Evolutionary conservation across 92 coral and sea anemone species (phyloP).

Genomic region (Siderastrea siderea): DNA sequence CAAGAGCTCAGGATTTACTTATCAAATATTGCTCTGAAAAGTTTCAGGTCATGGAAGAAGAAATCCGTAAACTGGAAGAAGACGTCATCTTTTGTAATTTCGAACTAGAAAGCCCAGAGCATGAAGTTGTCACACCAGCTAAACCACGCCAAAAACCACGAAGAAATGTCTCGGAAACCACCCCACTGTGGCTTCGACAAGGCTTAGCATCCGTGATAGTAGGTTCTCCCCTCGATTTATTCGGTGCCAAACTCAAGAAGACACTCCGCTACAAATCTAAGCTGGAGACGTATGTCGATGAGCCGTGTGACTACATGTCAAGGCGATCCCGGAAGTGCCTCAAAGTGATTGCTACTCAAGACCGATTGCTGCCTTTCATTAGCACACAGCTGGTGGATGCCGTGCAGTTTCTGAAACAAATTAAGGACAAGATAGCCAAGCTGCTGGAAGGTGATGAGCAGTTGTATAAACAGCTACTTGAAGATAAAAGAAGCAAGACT

Average conservation of each 20-base stretch:
- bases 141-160: background rate
- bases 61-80: conserved; percentile 2
- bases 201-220: conserved; percentile 25
- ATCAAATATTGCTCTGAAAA: background rate
- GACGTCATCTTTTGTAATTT: background rate
- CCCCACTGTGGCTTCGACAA: conserved; percentile 31
- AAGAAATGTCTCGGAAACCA: background rate
- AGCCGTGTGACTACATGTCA: background rate
- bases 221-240: background rate
- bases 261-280: background rate
- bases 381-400: conserved; percentile 17
- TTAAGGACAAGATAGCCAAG: conserved; percentile 7
- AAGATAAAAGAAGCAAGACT: background rate
- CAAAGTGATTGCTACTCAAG: background rate
- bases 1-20: background rate
- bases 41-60: conserved; percentile 20
- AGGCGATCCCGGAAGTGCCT: conserved; percentile 4
- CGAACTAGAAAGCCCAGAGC: background rate
- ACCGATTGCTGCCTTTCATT: conserved; percentile 7
- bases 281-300: background rate
- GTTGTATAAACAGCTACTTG: conserved; percentile 2
- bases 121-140: background rate
- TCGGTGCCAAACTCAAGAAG: background rate
- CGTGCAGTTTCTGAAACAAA: background rate
- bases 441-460: background rate